A percentile compares a stretch with the other conserved stretches of the same genome.
phyloP scores from a whole-genome alignment of 2,888 invertebrate species.

The Idaea aversata region DNA sequence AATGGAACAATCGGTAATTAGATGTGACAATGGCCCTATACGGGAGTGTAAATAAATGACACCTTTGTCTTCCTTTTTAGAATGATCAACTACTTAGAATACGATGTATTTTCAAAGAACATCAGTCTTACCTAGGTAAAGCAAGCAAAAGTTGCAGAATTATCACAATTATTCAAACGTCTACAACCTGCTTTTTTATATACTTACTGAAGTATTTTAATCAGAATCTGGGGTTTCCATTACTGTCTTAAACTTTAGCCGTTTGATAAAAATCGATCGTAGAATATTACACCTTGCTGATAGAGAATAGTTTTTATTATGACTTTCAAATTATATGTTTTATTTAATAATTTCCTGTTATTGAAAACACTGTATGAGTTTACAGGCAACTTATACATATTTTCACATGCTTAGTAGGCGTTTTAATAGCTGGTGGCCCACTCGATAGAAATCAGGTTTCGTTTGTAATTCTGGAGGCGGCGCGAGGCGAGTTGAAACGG shows the following conservation, averaged over 20 bases:
- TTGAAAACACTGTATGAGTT: slow-evolving; percentile 7
- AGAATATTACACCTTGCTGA: neutral
- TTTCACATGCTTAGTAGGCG: slow-evolving; percentile 39
- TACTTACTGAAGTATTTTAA: no score
- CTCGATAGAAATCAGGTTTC: slow-evolving; percentile 79
- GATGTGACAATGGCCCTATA: slow-evolving; percentile 57
- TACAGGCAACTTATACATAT: slow-evolving; percentile 9
- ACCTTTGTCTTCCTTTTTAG: slow-evolving; percentile 41
- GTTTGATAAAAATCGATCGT: neutral
- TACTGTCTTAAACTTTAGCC: neutral
- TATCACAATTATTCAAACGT: no score
- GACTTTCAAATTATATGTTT: slow-evolving; percentile 10
- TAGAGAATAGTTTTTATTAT: neutral
- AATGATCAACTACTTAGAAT: slow-evolving; percentile 33
- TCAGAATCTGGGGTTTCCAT: neutral
- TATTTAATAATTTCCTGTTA: slow-evolving; percentile 22
- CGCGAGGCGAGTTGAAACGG: slow-evolving; percentile 59
- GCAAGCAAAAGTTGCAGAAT: neutral
- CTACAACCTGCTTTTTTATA: no score
- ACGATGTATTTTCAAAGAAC: slow-evolving; percentile 21
- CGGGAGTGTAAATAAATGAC: slow-evolving; percentile 50
- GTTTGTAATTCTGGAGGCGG: slow-evolving; percentile 77
- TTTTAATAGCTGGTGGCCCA: slow-evolving; percentile 62
- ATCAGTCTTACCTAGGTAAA: neutral
- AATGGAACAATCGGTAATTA: slow-evolving; percentile 46